A percentile compares a stretch with the other conserved stretches of the same genome.
Evolutionary conservation across 2,888 invertebrate species (phyloP).

Genomic region (Mythimna loreyi): DNA sequence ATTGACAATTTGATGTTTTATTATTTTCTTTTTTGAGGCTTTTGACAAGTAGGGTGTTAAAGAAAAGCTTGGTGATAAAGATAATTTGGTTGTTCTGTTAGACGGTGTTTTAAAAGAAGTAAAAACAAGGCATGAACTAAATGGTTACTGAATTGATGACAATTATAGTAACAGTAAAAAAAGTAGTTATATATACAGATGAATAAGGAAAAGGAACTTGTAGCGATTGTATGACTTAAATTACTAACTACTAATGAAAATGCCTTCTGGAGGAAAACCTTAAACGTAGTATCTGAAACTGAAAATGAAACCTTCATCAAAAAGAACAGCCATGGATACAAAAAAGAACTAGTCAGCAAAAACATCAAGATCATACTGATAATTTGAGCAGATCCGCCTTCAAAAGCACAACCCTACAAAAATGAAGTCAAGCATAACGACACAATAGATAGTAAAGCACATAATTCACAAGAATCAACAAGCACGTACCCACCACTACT

Average conservation of each 20-base stretch:
- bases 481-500: conserved; percentile 15
- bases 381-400: not conserved
- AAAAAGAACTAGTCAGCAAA: not conserved
- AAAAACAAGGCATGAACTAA: too few species aligned
- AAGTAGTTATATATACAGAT: not conserved
- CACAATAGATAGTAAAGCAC: conserved; percentile 3
- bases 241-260: not conserved
- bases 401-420: not conserved
- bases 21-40: conserved; percentile 86
- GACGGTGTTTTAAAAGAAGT: not conserved
- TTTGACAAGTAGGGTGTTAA: conserved; percentile 78
- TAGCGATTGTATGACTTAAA: not conserved
- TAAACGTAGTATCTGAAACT: not conserved
- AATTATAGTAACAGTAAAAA: not conserved
- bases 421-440: not conserved
- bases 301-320: not conserved
- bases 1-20: conserved; percentile 83
- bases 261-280: not conserved
- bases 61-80: conserved; percentile 1
- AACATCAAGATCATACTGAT: not conserved
- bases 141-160: too few species aligned
- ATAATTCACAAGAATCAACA: conserved; percentile 22
- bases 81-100: conserved; percentile 4
- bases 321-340: not conserved
- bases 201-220: not conserved